Evolutionary conservation across 2,888 invertebrate genomes (phyloP).

Genomic region (Parnassius apollo): DNA sequence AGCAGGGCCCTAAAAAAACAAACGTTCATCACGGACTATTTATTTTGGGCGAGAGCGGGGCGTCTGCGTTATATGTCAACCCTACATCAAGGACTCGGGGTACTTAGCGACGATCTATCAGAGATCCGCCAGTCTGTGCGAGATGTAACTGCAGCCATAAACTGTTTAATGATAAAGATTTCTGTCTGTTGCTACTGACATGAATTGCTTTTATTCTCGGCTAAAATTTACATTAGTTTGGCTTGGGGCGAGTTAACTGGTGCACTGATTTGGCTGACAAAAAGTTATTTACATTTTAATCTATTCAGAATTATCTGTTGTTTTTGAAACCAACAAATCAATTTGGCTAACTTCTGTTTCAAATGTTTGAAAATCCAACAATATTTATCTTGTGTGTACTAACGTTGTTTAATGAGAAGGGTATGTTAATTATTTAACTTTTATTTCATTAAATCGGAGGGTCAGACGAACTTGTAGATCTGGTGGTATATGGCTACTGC

Average conservation of each 20-base stretch:
- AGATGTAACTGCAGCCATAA: constrained; percentile 9
- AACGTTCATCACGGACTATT: constrained; percentile 20
- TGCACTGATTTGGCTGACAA: too few relatives aligned
- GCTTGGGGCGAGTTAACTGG: not conserved
- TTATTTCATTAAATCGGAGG: too few relatives aligned
- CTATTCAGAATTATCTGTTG: too few relatives aligned
- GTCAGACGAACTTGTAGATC: too few relatives aligned
- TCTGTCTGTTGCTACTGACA: constrained; percentile 11
- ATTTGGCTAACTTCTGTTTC: too few relatives aligned
- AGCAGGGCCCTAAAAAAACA: constrained; percentile 10
- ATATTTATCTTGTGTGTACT: too few relatives aligned
- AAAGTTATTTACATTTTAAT: too few relatives aligned
- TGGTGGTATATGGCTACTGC: too few relatives aligned
- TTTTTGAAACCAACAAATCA: too few relatives aligned
- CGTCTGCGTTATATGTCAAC: constrained; percentile 2
- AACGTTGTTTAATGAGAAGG: too few relatives aligned
- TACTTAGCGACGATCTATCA: constrained; percentile 2
- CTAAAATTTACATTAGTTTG: not conserved
- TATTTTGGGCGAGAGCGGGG: constrained; percentile 4
- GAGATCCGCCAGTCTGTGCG: not conserved
- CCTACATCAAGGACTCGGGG: constrained; percentile 2
- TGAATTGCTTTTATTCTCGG: constrained; percentile 5
- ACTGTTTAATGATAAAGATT: constrained; percentile 6
- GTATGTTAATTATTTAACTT: too few relatives aligned
- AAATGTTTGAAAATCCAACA: too few relatives aligned